phyloP scores from a whole-genome alignment of 2,113 vertebrate genomes.

The Misgurnus mizolepis region DNA sequence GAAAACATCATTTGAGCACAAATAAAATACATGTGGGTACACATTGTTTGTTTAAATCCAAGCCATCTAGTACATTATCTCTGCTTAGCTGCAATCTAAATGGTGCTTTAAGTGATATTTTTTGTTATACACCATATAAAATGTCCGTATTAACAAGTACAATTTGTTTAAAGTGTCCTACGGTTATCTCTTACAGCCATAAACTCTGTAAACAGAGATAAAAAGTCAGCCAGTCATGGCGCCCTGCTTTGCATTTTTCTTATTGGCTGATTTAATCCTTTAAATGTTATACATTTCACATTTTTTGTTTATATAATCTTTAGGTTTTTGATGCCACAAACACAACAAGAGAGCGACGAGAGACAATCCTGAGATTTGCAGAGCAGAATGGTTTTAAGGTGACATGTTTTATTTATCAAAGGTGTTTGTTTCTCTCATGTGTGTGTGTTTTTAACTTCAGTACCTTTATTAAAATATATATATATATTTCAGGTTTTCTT shows the following conservation, averaged over 20 bases:
- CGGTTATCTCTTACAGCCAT: no score
- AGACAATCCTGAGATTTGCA: slow-evolving; percentile 91
- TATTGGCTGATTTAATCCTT: no score
- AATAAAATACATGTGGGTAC: not conserved
- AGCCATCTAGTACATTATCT: not conserved
- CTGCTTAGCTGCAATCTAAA: not conserved
- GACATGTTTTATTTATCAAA: slow-evolving; percentile 8
- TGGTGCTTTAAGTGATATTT: no score
- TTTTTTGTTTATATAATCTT: not conserved
- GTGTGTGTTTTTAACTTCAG: not conserved
- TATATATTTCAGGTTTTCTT: slow-evolving; percentile 86
- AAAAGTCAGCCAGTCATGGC: no score
- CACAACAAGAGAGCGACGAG: slow-evolving; percentile 92
- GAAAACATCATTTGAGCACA: slow-evolving; percentile 24
- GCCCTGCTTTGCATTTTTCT: no score
- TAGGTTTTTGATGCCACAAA: slow-evolving; percentile 99
- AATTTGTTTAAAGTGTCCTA: no score
- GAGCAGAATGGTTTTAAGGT: slow-evolving; percentile 98
- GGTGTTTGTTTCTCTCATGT: not conserved
- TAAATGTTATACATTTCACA: not conserved
- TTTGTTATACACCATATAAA: no score
- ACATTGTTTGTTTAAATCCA: not conserved
- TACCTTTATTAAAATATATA: not conserved
- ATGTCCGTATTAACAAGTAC: no score
- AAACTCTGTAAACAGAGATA: no score